Evolutionary conservation across 2,113 vertebrate genomes (phyloP).

Genomic region (Larimichthys polyactis): DNA sequence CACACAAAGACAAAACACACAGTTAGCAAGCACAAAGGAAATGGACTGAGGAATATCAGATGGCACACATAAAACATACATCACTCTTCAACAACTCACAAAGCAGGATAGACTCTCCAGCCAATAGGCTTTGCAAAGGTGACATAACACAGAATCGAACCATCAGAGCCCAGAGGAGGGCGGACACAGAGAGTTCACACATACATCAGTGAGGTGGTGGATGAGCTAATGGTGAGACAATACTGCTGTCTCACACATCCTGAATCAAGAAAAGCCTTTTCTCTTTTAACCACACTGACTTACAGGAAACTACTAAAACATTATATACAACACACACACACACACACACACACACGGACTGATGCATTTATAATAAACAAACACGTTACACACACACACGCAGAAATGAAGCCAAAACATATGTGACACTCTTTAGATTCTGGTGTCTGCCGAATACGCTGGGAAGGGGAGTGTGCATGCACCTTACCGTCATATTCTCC

Average conservation of each 20-base stretch:
- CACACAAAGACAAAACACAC: background rate
- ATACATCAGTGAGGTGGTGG: slow-evolving; percentile 50
- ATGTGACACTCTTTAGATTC: background rate
- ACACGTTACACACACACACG: background rate
- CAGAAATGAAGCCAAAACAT: slow-evolving; percentile 4
- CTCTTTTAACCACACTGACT: slow-evolving; percentile 16
- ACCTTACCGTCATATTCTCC: slow-evolving; percentile 79
- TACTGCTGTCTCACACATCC: slow-evolving; percentile 35
- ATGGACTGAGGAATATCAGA: background rate
- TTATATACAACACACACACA: slow-evolving; percentile 12
- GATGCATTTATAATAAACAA: background rate
- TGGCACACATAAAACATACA: background rate
- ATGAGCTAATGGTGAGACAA: slow-evolving; percentile 39
- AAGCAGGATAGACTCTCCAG: slow-evolving; percentile 12
- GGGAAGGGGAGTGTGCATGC: slow-evolving; percentile 28
- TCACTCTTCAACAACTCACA: slow-evolving; percentile 16
- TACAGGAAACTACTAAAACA: slow-evolving; percentile 32
- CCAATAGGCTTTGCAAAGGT: slow-evolving; percentile 26
- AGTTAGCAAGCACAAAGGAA: background rate
- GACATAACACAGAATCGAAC: slow-evolving; percentile 51
- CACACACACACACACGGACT: background rate
- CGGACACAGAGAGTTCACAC: slow-evolving; percentile 51
- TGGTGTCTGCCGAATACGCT: slow-evolving; percentile 27
- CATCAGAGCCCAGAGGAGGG: slow-evolving; percentile 32
- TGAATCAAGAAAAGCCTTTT: slow-evolving; percentile 11